Conservation (phyloP, 2,113 vertebrate genomes). For the Solea solea region DNA sequence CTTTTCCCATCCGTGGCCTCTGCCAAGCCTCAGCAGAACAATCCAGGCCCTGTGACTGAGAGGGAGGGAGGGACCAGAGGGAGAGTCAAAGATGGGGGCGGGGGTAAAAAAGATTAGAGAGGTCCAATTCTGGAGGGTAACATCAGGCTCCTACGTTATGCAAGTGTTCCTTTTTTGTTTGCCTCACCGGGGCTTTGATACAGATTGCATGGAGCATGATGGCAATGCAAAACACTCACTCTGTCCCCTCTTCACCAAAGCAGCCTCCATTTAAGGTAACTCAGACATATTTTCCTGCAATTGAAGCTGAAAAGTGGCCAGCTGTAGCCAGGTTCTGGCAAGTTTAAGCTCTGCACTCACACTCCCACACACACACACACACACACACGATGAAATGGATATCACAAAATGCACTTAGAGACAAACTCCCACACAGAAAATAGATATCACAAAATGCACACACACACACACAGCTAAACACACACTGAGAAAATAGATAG, state of each 20-base stretch:
- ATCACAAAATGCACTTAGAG: slow-evolving; percentile 38
- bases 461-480: not conserved
- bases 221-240: slow-evolving; percentile 47
- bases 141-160: slow-evolving; percentile 71
- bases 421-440: slow-evolving; percentile 59
- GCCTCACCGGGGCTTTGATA: slow-evolving; percentile 60
- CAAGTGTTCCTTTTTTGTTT: slow-evolving; percentile 72
- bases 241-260: slow-evolving; percentile 45
- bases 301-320: slow-evolving; percentile 56
- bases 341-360: slow-evolving; percentile 33
- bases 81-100: slow-evolving; percentile 47
- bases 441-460: slow-evolving; percentile 45
- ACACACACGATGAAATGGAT: slow-evolving; percentile 21
- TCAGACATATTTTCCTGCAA: slow-evolving; percentile 37
- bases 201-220: slow-evolving; percentile 59
- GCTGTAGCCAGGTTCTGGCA: slow-evolving; percentile 45
- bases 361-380: not conserved
- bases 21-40: slow-evolving; percentile 77
- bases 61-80: slow-evolving; percentile 16
- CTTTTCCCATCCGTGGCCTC: slow-evolving; percentile 74
- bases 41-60: slow-evolving; percentile 73
- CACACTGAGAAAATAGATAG: slow-evolving; percentile 56
- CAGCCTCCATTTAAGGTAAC: slow-evolving; percentile 58
- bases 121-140: slow-evolving; percentile 65
- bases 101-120: slow-evolving; percentile 38